Conservation (phyloP, 2,888 invertebrate species). For the Lycia hirtaria region DNA sequence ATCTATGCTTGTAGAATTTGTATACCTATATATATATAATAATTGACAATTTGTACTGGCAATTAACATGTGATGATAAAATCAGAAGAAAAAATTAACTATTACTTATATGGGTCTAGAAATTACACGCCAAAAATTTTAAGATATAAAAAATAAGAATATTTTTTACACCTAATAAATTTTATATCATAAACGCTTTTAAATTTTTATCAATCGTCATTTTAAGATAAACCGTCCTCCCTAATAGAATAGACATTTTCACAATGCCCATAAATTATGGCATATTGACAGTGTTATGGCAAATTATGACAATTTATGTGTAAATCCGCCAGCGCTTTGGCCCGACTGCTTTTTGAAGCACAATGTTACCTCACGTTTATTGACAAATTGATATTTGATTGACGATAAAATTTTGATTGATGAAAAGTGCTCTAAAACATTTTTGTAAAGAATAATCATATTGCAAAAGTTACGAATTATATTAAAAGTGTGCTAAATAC, state of each 20-base stretch:
- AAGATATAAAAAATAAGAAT: background rate
- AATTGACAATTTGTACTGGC: too few species aligned
- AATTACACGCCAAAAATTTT: background rate
- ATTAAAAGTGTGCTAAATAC: conserved; percentile 4
- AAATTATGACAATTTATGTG: conserved; percentile 66
- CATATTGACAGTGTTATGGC: conserved; percentile 61
- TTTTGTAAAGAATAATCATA: background rate
- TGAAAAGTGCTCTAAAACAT: background rate
- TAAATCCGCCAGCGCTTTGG: conserved; percentile 51
- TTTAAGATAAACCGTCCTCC: conserved; percentile 43
- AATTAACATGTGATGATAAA: too few species aligned
- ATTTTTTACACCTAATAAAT: conserved; percentile 44
- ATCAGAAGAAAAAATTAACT: too few species aligned
- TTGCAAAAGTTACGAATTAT: background rate
- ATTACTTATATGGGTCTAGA: background rate
- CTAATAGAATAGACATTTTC: conserved; percentile 40
- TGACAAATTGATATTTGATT: conserved; percentile 32
- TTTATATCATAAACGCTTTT: conserved; percentile 49
- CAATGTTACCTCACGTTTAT: conserved; percentile 6
- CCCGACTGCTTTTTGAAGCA: conserved; percentile 26
- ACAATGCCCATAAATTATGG: conserved; percentile 53
- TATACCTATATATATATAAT: too few species aligned
- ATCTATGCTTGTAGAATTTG: too few species aligned
- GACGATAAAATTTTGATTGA: conserved; percentile 14
- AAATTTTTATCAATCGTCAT: conserved; percentile 52